Conservation (phyloP, 2,888 invertebrate species). For the Diplazon laetatorius region DNA sequence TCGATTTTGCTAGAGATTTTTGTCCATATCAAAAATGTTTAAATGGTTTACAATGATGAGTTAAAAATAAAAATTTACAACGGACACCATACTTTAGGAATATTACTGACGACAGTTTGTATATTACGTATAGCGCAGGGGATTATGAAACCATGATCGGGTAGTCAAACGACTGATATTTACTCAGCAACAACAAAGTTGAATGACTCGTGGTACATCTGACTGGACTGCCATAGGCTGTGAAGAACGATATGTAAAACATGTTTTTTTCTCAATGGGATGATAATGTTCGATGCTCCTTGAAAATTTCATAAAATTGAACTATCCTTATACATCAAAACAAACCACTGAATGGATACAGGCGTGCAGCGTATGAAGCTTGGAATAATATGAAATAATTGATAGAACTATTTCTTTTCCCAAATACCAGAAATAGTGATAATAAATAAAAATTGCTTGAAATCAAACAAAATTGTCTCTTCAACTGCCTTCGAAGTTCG, state of each 20-base stretch:
- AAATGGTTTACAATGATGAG: too few species aligned
- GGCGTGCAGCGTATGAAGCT: too few species aligned
- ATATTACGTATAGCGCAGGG: background rate
- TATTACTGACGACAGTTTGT: background rate
- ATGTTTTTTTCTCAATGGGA: background rate
- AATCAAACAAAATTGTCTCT: background rate
- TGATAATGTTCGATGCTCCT: background rate
- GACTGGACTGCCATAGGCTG: background rate
- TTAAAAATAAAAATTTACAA: too few species aligned
- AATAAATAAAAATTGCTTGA: too few species aligned
- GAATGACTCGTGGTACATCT: background rate
- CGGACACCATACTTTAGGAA: background rate
- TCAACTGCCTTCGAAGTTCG: background rate
- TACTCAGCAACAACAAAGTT: background rate
- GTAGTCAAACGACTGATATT: background rate
- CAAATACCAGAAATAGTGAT: too few species aligned
- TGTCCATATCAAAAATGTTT: too few species aligned
- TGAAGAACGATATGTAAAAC: background rate
- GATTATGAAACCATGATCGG: background rate
- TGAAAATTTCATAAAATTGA: constrained; percentile 7
- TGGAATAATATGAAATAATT: too few species aligned
- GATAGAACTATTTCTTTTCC: too few species aligned
- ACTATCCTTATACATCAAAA: background rate
- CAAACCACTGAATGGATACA: too few species aligned
- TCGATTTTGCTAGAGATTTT: too few species aligned